Evolutionary conservation across 1,140 invertebrate species (phyloP), one percentile per base, ranked within the genome.

Genomic region (Latrodectus geometricus): DNA sequence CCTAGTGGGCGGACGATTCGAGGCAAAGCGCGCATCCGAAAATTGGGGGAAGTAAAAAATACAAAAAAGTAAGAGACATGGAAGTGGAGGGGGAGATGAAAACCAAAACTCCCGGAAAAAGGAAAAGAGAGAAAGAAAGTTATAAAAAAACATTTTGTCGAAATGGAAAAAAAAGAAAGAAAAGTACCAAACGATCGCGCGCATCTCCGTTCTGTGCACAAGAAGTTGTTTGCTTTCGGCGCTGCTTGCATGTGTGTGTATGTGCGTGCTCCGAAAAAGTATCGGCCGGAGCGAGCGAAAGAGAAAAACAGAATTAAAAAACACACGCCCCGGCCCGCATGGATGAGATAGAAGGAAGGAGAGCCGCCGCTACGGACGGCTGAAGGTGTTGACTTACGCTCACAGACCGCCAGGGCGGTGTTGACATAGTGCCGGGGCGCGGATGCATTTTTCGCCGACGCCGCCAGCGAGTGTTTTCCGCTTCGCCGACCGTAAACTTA

Each of bases 171-270:
- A 48, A 73, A 73, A 23, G 35, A 49, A 48, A 23, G 17, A 35
- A 73, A 72, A 73, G 23, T 23, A 73, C 12, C n/a, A 20, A 75
- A 75, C 21, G 73, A 78, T 52, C 74, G 75, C 83, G 68, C 61
- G 83, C 82, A 84, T 76, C 82, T 66, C 54, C 54, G 54, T 61
- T 49, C 50, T 20, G 70, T 49, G 69, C 68, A 73, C 79, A 73
- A 84, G 81, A 84, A 86, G 83, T 86, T 86, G 83, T 86, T 86
- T 86, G 83, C 83, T 86, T 86, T 77, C 75, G 56, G 52, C 15
- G 70, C 23, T 49, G 23, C 12, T 49, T 21, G 54, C 17, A 14
- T 61, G 35, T 23, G 69, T 21, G 69, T 12, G 35, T 21, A 66
- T n/a, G 20, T n/a, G 20, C 69, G 69, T 70, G 20, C 69, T 48